Evolutionary conservation across 2,113 vertebrate genomes (phyloP).

Genomic region (Sporophila hypoxantha): DNA sequence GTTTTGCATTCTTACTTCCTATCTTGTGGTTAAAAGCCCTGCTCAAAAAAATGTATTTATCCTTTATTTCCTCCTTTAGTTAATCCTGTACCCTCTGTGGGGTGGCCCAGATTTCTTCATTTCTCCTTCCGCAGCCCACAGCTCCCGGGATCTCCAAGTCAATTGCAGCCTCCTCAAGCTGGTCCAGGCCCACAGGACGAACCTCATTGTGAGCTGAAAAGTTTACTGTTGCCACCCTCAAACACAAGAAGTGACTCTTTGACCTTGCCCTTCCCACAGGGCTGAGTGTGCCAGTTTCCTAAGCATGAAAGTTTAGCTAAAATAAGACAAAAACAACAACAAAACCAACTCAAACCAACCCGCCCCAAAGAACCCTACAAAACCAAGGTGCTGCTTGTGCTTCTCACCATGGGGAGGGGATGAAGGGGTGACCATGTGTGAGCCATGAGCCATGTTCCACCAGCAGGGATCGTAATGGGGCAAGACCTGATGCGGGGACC

Average conservation of each 20-base stretch:
- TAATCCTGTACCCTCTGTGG: not conserved
- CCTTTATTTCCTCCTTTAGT: not conserved
- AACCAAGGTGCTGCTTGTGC: not conserved
- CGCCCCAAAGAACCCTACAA: not conserved
- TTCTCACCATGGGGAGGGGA: not conserved
- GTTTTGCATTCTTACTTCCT: not conserved
- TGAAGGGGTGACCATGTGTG: not conserved
- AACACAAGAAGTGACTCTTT: not conserved
- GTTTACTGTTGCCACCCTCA: not conserved
- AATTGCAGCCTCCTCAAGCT: not conserved
- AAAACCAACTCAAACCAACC: not conserved
- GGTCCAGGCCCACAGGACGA: not conserved
- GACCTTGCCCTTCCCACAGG: not conserved
- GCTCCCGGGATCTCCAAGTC: not conserved
- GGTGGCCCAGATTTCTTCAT: not conserved
- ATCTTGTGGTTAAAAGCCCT: not conserved
- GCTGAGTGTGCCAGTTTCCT: not conserved
- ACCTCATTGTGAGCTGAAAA: not conserved
- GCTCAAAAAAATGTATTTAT: not conserved
- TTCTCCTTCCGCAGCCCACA: not conserved
- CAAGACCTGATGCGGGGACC: not conserved
- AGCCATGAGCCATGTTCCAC: not conserved
- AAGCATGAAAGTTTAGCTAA: not conserved
- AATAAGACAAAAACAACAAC: not conserved
- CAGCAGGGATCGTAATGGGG: not conserved